Evolutionary conservation across 2,797 vertebrate species (phyloP).

Genomic region (Tokudaia muenninki): DNA sequence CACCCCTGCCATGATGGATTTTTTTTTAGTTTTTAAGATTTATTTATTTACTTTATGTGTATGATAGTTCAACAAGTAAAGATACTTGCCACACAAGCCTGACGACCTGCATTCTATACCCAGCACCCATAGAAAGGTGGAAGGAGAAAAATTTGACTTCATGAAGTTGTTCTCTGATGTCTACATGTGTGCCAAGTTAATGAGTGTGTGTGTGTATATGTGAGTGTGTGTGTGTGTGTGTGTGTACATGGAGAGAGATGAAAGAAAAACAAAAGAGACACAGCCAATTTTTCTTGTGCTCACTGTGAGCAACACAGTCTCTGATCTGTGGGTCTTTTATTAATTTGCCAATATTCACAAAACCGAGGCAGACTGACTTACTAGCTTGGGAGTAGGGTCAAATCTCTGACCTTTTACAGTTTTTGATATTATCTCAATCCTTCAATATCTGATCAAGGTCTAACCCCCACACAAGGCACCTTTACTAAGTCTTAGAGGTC

Average conservation of each 20-base stretch:
- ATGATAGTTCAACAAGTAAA: not conserved
- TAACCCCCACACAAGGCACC: not conserved
- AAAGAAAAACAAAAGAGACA: not conserved
- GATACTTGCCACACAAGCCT: not conserved
- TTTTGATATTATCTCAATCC: not conserved
- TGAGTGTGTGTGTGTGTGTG: not conserved
- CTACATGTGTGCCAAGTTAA: not conserved
- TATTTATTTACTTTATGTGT: not conserved
- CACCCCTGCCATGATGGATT: not conserved
- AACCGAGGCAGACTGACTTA: not conserved
- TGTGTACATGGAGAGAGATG: not conserved
- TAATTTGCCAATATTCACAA: constrained; percentile 1
- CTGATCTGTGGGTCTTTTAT: not conserved
- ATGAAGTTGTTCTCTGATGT: not conserved
- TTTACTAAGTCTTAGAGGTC: constrained; percentile 9
- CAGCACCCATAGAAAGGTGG: not conserved
- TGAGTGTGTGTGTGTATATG: too few species aligned
- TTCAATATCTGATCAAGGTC: constrained; percentile 10
- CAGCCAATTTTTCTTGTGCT: constrained; percentile 39
- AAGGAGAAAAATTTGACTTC: not conserved
- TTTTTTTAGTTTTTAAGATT: not conserved
- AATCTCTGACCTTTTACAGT: not conserved
- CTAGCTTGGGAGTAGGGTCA: not conserved
- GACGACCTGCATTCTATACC: not conserved
- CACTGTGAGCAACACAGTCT: constrained; percentile 31